A percentile compares a stretch with the other conserved stretches of the same genome.
phyloP scores from a whole-genome alignment of 2,113 vertebrate species.

The Onychostruthus taczanowskii region DNA sequence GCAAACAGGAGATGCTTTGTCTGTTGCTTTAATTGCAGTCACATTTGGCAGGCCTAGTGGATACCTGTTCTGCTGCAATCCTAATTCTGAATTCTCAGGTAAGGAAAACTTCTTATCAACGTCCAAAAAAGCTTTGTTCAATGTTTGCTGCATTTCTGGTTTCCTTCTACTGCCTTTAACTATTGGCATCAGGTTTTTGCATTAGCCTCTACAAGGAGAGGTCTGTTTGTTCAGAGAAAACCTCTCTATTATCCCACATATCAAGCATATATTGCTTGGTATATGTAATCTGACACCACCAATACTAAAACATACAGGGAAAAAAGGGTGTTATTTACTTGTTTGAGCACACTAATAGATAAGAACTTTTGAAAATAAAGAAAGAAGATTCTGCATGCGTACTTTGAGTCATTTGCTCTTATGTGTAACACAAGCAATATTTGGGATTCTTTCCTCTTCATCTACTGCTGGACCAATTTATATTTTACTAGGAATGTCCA shows the following conservation, averaged over 20 bases:
- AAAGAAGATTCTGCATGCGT: neutral
- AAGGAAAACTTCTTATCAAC: neutral
- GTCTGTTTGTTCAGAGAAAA: neutral
- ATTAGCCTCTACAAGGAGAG: neutral
- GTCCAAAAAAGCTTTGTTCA: neutral
- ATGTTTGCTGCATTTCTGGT: neutral
- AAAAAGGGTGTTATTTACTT: neutral
- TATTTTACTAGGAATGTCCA: neutral
- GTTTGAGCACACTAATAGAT: neutral
- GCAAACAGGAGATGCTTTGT: neutral
- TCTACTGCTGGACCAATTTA: neutral
- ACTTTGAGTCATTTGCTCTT: neutral
- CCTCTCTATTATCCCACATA: neutral
- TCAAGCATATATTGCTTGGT: neutral
- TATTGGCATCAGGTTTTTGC: neutral
- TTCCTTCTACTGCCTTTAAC: neutral
- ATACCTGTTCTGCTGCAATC: neutral
- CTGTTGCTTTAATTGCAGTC: neutral
- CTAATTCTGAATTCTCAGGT: neutral
- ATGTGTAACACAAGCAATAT: neutral
- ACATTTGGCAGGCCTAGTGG: neutral
- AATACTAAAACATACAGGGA: neutral
- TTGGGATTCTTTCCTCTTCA: constrained; percentile 12
- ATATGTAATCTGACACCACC: neutral
- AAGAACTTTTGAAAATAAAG: neutral